These are phyloP conservation scores for Somateria mollissima DNA, from an alignment of 2,797 vertebrate genomes.

Conservation along the genomic window DNA sequence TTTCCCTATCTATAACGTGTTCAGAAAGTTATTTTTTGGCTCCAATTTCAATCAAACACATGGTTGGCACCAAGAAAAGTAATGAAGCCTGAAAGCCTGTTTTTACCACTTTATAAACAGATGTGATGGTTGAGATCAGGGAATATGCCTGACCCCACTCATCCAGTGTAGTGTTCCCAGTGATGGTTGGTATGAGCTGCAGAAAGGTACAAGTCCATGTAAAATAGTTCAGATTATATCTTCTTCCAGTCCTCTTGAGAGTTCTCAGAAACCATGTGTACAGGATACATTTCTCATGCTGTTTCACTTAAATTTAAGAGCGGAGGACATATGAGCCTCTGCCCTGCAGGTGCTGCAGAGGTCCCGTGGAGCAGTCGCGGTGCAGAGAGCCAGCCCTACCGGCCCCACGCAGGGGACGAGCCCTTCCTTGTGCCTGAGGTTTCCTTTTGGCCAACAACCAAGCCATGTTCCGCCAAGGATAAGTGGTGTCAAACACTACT, in stretches of 20 bases:
- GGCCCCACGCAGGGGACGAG: accelerated
- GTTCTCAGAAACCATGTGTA: not conserved
- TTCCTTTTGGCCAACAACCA: slow-evolving; percentile 19
- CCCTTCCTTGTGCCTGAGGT: not conserved
- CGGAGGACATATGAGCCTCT: accelerated
- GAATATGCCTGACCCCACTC: not conserved
- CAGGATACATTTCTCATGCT: not conserved
- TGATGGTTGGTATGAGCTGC: not conserved
- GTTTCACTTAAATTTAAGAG: not conserved
- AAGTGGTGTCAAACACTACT: slow-evolving; percentile 30
- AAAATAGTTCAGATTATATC: not conserved
- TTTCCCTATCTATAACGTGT: not conserved
- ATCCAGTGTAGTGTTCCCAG: not conserved
- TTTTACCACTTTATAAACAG: not conserved
- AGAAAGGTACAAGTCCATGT: not conserved
- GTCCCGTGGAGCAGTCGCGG: accelerated
- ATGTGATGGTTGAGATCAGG: not conserved
- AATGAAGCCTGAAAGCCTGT: not conserved
- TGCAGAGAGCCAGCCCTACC: not conserved
- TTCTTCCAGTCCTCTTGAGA: not conserved
- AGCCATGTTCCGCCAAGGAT: not conserved
- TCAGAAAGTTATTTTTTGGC: not conserved
- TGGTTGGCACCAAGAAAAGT: not conserved
- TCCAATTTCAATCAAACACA: not conserved
- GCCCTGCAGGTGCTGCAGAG: accelerated